A percentile compares a stretch with the other conserved stretches of the same genome.
Conservation (phyloP, 2,113 vertebrate genomes). For the Orycteropus afer region DNA sequence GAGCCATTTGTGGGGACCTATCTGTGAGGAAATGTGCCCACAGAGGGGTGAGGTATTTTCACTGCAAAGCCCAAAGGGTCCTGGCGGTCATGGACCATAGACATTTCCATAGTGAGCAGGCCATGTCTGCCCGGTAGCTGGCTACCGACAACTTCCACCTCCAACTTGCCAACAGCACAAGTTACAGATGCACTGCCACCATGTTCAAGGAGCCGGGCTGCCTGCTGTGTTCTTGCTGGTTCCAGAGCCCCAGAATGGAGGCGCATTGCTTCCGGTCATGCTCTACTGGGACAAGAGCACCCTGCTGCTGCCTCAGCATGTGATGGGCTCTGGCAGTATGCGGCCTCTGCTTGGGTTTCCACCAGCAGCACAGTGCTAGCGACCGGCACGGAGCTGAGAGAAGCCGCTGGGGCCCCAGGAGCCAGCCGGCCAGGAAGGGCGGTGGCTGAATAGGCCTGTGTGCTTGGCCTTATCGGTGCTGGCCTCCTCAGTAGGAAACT, state of each 20-base stretch:
- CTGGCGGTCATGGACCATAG: background rate
- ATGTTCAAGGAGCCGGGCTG: too few relatives aligned
- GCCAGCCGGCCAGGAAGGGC: background rate
- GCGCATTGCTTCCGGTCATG: too few relatives aligned
- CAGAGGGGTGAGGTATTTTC: background rate
- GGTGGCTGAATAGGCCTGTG: constrained; percentile 79
- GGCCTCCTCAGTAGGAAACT: constrained; percentile 84
- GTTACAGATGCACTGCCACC: background rate
- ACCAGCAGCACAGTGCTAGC: too few relatives aligned
- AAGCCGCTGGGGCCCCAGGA: too few relatives aligned
- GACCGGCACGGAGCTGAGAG: too few relatives aligned
- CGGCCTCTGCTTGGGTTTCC: too few relatives aligned
- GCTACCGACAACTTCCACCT: background rate
- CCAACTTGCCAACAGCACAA: background rate
- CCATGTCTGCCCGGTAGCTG: background rate
- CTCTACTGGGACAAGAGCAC: too few relatives aligned
- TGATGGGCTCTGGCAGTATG: too few relatives aligned
- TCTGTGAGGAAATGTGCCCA: background rate
- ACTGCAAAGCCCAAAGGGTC: background rate
- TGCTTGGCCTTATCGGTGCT: constrained; percentile 82
- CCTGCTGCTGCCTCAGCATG: too few relatives aligned
- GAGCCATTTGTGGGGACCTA: background rate
- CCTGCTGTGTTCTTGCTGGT: too few relatives aligned
- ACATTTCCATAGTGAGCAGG: background rate
- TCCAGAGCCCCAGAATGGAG: too few relatives aligned